These are phyloP conservation scores for Mirounga angustirostris DNA, from an alignment of 2,113 vertebrate species.

Conservation along the genomic window DNA sequence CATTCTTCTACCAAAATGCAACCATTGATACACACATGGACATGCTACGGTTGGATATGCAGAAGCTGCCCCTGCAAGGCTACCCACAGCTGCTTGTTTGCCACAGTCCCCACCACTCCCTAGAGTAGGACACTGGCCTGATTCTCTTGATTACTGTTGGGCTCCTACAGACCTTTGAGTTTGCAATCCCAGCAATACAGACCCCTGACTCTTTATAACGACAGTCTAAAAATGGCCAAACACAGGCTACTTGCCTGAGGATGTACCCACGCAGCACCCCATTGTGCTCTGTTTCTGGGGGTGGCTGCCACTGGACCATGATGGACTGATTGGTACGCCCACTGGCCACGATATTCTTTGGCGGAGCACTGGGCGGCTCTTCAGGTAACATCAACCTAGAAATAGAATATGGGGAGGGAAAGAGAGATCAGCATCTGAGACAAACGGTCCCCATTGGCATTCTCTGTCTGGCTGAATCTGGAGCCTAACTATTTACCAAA, in stretches of 20 bases:
- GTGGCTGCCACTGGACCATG: constrained; percentile 99
- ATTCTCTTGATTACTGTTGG: rapidly evolving
- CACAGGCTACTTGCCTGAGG: constrained; percentile 89
- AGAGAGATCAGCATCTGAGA: neutral
- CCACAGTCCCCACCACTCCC: neutral
- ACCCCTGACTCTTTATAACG: rapidly evolving
- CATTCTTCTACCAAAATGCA: neutral
- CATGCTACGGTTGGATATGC: rapidly evolving
- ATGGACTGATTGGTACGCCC: constrained; percentile 98
- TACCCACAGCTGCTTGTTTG: rapidly evolving
- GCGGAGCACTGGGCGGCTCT: constrained; percentile 96
- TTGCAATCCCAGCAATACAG: rapidly evolving
- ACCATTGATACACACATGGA: rapidly evolving
- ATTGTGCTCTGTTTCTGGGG: constrained; percentile 95
- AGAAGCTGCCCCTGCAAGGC: neutral
- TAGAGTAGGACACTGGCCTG: neutral
- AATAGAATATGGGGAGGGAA: neutral
- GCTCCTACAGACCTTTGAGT: neutral
- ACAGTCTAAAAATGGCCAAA: rapidly evolving
- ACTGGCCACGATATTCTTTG: constrained; percentile 97
- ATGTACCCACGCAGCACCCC: constrained; percentile 95
- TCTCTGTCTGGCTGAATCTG: neutral
- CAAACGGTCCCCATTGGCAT: neutral
- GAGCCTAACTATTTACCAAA: constrained; percentile 49
- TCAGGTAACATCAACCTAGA: constrained; percentile 95